Percentiles rank a stretch among this genome's conserved stretches.
These are phyloP conservation scores for Nematostella vectensis DNA, from an alignment of 92 coral and sea anemone species.

Conservation along the genomic window DNA sequence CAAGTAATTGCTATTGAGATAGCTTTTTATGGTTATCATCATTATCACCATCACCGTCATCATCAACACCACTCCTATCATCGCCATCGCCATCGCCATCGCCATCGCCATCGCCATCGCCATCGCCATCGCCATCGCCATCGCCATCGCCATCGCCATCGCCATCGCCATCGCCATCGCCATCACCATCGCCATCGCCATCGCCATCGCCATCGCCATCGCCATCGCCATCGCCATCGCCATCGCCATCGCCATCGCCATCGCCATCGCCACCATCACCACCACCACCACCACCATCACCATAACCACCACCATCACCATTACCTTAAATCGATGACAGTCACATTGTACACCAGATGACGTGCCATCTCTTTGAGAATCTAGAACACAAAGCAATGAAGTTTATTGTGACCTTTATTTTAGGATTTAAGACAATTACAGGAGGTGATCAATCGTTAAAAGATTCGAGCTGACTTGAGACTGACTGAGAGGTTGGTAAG, in stretches of 20 bases:
- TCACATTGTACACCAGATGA: neutral
- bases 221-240: slow-evolving; percentile 4
- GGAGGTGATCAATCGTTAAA: too few species aligned
- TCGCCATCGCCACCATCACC: slow-evolving; percentile 8
- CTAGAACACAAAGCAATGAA: too few species aligned
- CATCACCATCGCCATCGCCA: slow-evolving; percentile 4
- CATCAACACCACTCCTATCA: slow-evolving; percentile 4
- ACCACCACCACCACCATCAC: slow-evolving; percentile 4
- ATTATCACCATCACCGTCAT: neutral
- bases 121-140: slow-evolving; percentile 8
- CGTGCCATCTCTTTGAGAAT: too few species aligned
- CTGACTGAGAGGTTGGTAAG: too few species aligned
- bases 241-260: slow-evolving; percentile 9
- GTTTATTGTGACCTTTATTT: too few species aligned
- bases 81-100: slow-evolving; percentile 4
- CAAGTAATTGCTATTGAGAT: too few species aligned
- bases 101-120: slow-evolving; percentile 7
- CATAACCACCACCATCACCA: slow-evolving; percentile 7
- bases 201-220: slow-evolving; percentile 5
- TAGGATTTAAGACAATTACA: too few species aligned
- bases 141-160: slow-evolving; percentile 3
- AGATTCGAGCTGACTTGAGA: too few species aligned
- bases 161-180: slow-evolving; percentile 5
- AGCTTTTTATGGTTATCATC: neutral
- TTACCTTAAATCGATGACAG: neutral